These are phyloP conservation scores for Sebastes cheni DNA, from an alignment of 2,797 vertebrate species.

Conservation along the genomic window DNA sequence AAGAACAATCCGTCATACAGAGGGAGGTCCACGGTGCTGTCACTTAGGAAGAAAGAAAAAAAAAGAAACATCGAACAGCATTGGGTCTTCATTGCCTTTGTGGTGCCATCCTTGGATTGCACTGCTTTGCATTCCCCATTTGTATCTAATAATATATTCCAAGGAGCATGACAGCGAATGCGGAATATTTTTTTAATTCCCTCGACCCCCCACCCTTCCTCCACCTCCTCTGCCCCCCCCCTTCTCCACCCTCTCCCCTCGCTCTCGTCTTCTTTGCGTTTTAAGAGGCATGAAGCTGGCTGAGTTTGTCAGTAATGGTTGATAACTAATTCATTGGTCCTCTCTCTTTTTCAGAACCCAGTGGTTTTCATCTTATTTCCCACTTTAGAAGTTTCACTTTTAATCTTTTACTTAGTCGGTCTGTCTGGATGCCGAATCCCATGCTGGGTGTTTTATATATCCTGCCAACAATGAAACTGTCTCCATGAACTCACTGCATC, in stretches of 20 bases:
- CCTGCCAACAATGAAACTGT: conserved; percentile 51
- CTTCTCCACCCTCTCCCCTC: background rate
- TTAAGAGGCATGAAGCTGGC: conserved; percentile 69
- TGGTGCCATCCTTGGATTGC: conserved; percentile 38
- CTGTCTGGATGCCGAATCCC: conserved; percentile 57
- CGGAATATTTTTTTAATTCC: conserved; percentile 46
- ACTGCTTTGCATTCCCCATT: conserved; percentile 53
- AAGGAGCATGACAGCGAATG: conserved; percentile 57
- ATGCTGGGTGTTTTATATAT: conserved; percentile 52
- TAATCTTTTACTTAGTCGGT: conserved; percentile 67
- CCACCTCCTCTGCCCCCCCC: background rate
- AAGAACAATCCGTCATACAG: conserved; percentile 51
- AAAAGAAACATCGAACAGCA: conserved; percentile 14
- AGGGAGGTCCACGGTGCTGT: conserved; percentile 19
- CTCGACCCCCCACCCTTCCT: conserved; percentile 9
- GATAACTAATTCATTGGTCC: conserved; percentile 80
- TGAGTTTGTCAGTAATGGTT: conserved; percentile 78
- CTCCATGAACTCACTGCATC: conserved; percentile 49
- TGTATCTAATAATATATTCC: conserved; percentile 66
- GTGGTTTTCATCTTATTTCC: conserved; percentile 75
- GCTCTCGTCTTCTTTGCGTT: conserved; percentile 51
- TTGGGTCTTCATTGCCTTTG: conserved; percentile 13
- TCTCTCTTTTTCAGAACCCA: conserved; percentile 66
- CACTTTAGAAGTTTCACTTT: conserved; percentile 75
- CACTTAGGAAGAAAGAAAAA: conserved; percentile 7